Evolutionary conservation across 2,797 vertebrate genomes (phyloP).

Genomic region (Heterohyrax brucei): DNA sequence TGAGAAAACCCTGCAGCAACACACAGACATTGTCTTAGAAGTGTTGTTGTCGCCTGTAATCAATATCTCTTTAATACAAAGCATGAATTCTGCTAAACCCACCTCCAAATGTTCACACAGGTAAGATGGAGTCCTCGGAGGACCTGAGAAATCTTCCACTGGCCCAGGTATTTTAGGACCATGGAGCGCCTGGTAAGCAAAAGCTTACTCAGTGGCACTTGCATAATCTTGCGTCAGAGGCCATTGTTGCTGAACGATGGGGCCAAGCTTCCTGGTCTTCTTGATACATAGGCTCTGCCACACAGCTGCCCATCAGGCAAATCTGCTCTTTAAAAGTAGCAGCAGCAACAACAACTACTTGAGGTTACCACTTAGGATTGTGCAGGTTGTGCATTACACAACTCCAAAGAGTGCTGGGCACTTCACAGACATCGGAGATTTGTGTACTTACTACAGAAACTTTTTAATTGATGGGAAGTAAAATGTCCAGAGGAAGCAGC

Average conservation of each 20-base stretch:
- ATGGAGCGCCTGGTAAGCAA: neutral
- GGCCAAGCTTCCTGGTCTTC: neutral
- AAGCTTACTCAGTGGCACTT: neutral
- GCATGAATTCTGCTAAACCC: neutral
- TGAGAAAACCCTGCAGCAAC: too few species aligned
- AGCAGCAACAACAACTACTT: neutral
- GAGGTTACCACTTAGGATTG: neutral
- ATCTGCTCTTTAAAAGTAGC: neutral
- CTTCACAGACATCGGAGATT: neutral
- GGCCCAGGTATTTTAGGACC: neutral
- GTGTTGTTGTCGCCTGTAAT: too few species aligned
- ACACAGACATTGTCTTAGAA: too few species aligned
- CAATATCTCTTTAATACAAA: too few species aligned
- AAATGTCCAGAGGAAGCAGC: neutral
- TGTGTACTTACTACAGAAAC: neutral
- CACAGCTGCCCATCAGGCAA: neutral
- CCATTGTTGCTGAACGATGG: neutral
- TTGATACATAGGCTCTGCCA: neutral
- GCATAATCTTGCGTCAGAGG: neutral
- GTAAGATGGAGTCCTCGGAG: neutral
- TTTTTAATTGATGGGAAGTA: neutral
- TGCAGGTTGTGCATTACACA: neutral
- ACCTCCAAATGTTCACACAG: neutral
- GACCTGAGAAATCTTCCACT: neutral
- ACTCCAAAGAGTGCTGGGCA: neutral